Evolutionary conservation across 2,113 vertebrate species (phyloP).

Genomic region (Melanocharis versteri): DNA sequence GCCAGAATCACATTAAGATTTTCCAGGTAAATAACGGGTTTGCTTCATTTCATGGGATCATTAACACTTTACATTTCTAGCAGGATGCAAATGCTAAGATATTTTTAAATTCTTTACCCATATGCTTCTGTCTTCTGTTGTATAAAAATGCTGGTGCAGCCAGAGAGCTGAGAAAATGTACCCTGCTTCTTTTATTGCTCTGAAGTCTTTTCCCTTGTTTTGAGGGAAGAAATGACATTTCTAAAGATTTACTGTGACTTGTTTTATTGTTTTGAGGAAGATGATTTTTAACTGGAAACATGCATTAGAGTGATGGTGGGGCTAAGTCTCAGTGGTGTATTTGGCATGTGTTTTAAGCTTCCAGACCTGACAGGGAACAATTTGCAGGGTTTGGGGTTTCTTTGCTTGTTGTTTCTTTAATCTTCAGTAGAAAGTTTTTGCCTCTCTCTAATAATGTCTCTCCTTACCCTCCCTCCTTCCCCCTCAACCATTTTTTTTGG

Average conservation of each 20-base stretch:
- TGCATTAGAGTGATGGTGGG: not conserved
- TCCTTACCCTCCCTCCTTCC: too few species aligned
- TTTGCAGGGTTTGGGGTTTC: not conserved
- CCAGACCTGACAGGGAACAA: not conserved
- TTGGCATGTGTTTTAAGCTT: not conserved
- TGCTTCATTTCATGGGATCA: not conserved
- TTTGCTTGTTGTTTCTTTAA: not conserved
- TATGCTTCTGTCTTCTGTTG: not conserved
- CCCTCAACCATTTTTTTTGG: fast-evolving
- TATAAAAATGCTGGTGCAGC: not conserved
- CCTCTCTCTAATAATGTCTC: not conserved
- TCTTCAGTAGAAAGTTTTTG: not conserved
- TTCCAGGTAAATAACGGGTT: not conserved
- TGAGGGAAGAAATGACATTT: not conserved
- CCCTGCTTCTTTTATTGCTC: not conserved
- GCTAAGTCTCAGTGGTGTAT: not conserved
- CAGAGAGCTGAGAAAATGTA: not conserved
- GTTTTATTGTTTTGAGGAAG: not conserved
- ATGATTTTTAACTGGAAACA: not conserved
- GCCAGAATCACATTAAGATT: not conserved
- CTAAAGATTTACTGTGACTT: not conserved
- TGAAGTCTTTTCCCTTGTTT: not conserved
- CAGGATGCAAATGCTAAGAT: not conserved
- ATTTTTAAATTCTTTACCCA: not conserved
- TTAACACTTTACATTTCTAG: not conserved